phyloP scores from a whole-genome alignment of 2,797 vertebrate genomes.

The Sorex maritimensis region DNA sequence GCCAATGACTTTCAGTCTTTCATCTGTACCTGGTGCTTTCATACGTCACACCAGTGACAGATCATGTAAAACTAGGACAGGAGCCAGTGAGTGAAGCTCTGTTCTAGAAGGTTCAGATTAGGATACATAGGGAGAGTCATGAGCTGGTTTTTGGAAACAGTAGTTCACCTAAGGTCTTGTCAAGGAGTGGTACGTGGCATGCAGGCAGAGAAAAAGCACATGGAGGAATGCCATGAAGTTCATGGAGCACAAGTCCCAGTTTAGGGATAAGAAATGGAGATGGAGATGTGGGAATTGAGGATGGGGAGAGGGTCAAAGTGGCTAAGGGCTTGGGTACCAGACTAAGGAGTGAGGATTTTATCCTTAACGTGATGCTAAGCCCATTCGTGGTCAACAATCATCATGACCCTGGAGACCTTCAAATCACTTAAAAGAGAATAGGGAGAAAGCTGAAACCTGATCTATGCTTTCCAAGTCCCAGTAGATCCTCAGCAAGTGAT shows the following conservation, averaged over 20 bases:
- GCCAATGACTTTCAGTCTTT: neutral
- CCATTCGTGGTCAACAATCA: conserved; percentile 23
- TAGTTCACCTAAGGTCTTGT: neutral
- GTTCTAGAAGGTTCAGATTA: neutral
- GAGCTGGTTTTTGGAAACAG: conserved; percentile 34
- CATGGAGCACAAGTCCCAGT: neutral
- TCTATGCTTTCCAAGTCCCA: neutral
- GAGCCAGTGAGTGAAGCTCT: neutral
- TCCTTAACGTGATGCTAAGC: neutral
- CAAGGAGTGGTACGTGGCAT: neutral
- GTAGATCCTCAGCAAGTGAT: neutral
- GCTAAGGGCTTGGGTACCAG: neutral
- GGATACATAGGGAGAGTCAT: neutral
- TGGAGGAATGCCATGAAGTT: neutral
- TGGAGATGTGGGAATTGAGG: neutral
- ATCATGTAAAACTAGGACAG: conserved; percentile 23
- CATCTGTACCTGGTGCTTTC: neutral
- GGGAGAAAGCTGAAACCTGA: conserved; percentile 51
- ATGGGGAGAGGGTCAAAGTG: neutral
- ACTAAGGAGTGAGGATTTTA: conserved; percentile 8
- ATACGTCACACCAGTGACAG: neutral
- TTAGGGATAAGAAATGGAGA: neutral
- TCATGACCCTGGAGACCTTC: conserved; percentile 5
- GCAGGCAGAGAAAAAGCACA: neutral
- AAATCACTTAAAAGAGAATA: conserved; percentile 28